phyloP scores from a whole-genome alignment of 2,888 invertebrate species.

The Oligia strigilis region DNA sequence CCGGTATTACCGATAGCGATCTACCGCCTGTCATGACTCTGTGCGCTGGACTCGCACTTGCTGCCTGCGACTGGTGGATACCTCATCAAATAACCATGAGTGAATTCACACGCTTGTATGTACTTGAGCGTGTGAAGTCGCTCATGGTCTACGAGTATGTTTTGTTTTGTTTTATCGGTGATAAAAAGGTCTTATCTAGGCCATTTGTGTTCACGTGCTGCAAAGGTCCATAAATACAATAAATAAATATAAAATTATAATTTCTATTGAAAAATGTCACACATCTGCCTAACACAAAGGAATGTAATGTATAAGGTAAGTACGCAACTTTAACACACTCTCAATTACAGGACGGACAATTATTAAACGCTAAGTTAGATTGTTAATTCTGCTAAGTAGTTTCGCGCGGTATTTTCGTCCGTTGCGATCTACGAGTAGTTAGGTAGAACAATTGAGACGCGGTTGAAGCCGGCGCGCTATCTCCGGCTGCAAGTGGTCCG shows the following conservation, averaged over 20 bases:
- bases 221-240: background rate
- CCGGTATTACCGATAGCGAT: conserved; percentile 16
- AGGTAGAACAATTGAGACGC: background rate
- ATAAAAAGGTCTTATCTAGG: background rate
- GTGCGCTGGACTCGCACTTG: background rate
- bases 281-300: background rate
- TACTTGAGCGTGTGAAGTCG: too few species aligned
- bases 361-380: background rate
- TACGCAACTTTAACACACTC: background rate
- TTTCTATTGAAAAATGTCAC: background rate
- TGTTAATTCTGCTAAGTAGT: background rate
- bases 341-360: background rate
- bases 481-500: background rate
- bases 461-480: background rate
- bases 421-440: background rate
- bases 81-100: conserved; percentile 23
- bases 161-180: background rate
- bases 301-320: background rate
- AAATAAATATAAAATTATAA: background rate
- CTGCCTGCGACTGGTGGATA: background rate
- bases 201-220: background rate
- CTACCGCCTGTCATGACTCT: background rate
- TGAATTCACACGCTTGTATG: conserved; percentile 2
- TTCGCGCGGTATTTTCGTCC: background rate
- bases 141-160: background rate